Base-by-base conservation (phyloP, 2,888 invertebrate species). In the Drosophila melanosoma region DNA sequence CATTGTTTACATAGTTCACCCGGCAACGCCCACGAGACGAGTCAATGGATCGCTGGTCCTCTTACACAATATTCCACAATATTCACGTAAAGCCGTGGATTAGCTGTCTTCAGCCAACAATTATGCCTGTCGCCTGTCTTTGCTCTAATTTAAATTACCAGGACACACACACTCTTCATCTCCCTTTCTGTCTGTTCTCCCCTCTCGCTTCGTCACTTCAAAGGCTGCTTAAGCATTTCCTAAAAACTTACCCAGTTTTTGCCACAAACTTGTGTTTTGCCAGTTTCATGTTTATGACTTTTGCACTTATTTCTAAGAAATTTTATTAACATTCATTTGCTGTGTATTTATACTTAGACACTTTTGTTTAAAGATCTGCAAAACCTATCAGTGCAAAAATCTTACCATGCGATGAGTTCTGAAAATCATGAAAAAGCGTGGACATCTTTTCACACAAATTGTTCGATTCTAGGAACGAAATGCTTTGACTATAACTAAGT, bases 31-130 rank as follows among this genome's bases (percentile, higher is more conserved):
- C 83, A 85, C 88, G 74, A 81, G 79, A 29, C 74, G 59, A 58
- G 52, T 86, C 78, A 73, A 75, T 71, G 84, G 73, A 68, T 60
- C 40, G 53, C 81, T 72, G 74, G 69, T 82, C 81, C 67, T 54
- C 89, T 87, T 90, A 76, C 90, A 87, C 89, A 87, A 87, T 77
- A 87, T 88, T 86, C 54, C 57, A 88, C 88, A 88, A 88, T 76
- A 60, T 81, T 59, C 68, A 56, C 60, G 52, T 57, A 86, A 83
- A 79, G 79, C 83, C 83, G 72, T 83, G 90, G 90, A 89, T 84
- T 88, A 82, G 81, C 62, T 52, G 61, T 58, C 65, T 71, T 76
- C 88, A 63, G 80, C 70, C 60, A 68, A 69, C 77, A 76, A 78
- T 73, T 71, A 72, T 69, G 70, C 61, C 68, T 71, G 82, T 74